Conservation (phyloP, 2,888 invertebrate species). For the Eristalis intricaria region DNA sequence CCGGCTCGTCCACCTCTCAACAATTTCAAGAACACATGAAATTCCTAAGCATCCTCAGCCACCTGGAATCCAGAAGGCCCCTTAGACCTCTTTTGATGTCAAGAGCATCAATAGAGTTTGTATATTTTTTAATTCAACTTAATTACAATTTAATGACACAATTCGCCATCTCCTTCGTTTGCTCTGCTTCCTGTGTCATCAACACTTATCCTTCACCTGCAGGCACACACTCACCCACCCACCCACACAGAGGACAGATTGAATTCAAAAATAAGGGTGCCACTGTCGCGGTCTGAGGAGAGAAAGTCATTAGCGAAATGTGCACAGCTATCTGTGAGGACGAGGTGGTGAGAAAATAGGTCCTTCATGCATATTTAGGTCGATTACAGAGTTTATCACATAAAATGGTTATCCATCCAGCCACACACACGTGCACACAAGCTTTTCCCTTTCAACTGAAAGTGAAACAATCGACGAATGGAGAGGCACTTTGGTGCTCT, state of each 20-base stretch:
- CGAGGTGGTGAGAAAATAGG: constrained; percentile 18
- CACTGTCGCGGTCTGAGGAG: not conserved
- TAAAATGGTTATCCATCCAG: constrained; percentile 8
- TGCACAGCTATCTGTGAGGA: not conserved
- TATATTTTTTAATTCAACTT: not conserved
- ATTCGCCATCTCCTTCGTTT: not conserved
- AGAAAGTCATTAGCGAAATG: constrained; percentile 30
- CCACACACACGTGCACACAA: not conserved
- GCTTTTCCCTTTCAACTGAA: constrained; percentile 56
- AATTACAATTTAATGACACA: constrained; percentile 5
- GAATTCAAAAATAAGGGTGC: constrained; percentile 10
- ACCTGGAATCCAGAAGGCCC: not conserved
- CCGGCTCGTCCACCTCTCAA: not conserved
- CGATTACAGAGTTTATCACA: constrained; percentile 24
- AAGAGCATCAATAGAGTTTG: not conserved
- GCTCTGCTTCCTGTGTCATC: not conserved
- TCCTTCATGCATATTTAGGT: constrained; percentile 16
- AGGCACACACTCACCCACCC: not conserved
- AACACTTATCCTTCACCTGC: constrained; percentile 3
- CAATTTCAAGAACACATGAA: not conserved
- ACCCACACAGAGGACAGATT: not conserved
- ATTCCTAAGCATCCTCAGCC: not conserved
- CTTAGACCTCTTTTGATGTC: not conserved
- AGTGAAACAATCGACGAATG: constrained; percentile 53
- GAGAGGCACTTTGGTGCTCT: constrained; percentile 26